Evolutionary conservation across 2,113 vertebrate genomes (phyloP).

Genomic region (Podiceps cristatus): DNA sequence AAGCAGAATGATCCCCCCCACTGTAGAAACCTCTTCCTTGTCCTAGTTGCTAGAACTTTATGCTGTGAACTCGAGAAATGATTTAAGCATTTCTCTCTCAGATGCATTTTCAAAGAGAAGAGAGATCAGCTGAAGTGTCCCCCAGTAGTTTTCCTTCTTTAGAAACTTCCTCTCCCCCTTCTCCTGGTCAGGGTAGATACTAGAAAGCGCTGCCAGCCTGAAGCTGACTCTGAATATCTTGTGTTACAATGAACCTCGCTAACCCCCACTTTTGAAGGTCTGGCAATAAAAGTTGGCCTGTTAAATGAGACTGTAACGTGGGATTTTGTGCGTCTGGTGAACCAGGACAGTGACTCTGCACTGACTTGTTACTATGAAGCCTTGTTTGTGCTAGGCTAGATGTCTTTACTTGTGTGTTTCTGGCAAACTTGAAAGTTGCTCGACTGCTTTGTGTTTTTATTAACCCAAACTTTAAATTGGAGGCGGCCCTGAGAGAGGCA

Average conservation of each 20-base stretch:
- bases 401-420: neutral
- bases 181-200: neutral
- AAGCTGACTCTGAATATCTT: neutral
- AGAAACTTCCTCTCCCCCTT: neutral
- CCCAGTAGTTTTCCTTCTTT: neutral
- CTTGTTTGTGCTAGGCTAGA: neutral
- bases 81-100: neutral
- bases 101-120: neutral
- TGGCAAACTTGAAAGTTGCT: neutral
- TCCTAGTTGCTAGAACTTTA: neutral
- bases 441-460: neutral
- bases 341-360: neutral
- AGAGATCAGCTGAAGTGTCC: neutral
- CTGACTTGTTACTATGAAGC: neutral
- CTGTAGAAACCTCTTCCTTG: neutral
- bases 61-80: neutral
- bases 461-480: neutral
- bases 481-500: neutral
- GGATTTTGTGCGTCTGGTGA: neutral
- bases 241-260: rapidly evolving
- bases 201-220: neutral
- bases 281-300: neutral
- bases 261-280: neutral
- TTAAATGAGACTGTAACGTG: neutral
- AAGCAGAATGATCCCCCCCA: neutral